Evolutionary conservation across 2,113 vertebrate genomes (phyloP).

Genomic region (Chlorodrepanis virens): DNA sequence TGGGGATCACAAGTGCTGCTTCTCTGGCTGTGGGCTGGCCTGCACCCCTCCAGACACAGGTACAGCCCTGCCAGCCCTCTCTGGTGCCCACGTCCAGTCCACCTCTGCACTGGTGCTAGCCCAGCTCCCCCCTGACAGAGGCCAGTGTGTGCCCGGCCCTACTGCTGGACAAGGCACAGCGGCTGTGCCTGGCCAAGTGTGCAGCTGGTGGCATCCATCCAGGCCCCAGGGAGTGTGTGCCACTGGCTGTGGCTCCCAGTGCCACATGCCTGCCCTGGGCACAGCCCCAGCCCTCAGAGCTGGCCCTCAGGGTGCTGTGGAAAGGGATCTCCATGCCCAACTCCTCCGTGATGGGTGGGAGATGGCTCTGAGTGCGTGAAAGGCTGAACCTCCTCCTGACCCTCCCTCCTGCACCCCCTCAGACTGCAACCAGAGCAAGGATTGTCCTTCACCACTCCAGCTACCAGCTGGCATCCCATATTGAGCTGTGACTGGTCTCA

Average conservation of each 20-base stretch:
- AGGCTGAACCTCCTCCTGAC: background rate
- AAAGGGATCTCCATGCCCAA: background rate
- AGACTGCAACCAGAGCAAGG: background rate
- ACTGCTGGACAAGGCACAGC: background rate
- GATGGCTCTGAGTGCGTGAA: rapidly evolving
- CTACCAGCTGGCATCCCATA: background rate
- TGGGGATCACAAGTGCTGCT: constrained; percentile 23
- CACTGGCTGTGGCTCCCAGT: rapidly evolving
- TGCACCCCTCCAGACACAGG: background rate
- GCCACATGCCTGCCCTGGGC: background rate
- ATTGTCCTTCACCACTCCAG: background rate
- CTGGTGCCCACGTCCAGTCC: rapidly evolving
- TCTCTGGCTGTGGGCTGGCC: background rate
- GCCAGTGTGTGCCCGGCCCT: rapidly evolving
- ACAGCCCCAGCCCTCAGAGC: background rate
- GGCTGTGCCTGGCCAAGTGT: rapidly evolving
- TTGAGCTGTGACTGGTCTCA: background rate
- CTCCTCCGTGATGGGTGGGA: rapidly evolving
- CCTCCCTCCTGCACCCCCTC: background rate
- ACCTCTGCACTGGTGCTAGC: rapidly evolving
- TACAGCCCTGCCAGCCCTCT: background rate
- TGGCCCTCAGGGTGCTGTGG: background rate
- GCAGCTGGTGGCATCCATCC: background rate
- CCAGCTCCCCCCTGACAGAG: background rate
- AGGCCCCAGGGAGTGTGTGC: background rate